Evolutionary conservation across 1,140 invertebrate genomes (phyloP).

Genomic region (Pectinophora gossypiella): DNA sequence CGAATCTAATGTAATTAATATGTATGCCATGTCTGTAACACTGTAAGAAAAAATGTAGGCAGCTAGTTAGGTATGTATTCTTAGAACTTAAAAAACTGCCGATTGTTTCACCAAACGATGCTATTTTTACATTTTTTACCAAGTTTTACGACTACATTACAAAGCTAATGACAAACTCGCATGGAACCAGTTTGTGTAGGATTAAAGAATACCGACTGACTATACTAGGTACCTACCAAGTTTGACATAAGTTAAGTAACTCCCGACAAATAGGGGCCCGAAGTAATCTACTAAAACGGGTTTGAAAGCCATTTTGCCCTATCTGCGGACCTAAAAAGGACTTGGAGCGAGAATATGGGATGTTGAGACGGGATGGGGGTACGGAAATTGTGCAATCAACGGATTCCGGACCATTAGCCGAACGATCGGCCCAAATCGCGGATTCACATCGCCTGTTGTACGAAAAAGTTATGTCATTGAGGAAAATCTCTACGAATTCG

Average conservation of each 20-base stretch:
- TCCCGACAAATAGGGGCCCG: neutral
- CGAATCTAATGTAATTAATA: slow-evolving; percentile 22
- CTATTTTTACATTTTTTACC: too few relatives aligned
- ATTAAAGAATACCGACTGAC: too few relatives aligned
- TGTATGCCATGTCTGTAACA: slow-evolving; percentile 14
- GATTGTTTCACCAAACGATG: too few relatives aligned
- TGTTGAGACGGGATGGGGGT: slow-evolving; percentile 7
- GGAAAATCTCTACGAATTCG: neutral
- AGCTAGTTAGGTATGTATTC: too few relatives aligned
- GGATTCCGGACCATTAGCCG: slow-evolving; percentile 18
- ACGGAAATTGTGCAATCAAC: slow-evolving; percentile 19
- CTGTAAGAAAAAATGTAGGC: neutral
- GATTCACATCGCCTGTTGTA: neutral
- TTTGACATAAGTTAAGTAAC: too few relatives aligned
- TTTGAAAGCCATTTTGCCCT: neutral
- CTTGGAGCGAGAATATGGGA: neutral
- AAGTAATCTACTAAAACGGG: neutral
- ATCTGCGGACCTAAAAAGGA: neutral
- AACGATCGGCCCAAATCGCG: slow-evolving; percentile 7
- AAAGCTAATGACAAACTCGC: too few relatives aligned
- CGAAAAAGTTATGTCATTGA: neutral
- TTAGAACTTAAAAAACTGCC: too few relatives aligned
- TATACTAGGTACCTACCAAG: too few relatives aligned
- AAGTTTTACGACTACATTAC: too few relatives aligned
- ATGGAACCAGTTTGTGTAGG: too few relatives aligned